Conservation (phyloP, 1,140 invertebrate genomes). For the Pemphigus obesinymphae region DNA sequence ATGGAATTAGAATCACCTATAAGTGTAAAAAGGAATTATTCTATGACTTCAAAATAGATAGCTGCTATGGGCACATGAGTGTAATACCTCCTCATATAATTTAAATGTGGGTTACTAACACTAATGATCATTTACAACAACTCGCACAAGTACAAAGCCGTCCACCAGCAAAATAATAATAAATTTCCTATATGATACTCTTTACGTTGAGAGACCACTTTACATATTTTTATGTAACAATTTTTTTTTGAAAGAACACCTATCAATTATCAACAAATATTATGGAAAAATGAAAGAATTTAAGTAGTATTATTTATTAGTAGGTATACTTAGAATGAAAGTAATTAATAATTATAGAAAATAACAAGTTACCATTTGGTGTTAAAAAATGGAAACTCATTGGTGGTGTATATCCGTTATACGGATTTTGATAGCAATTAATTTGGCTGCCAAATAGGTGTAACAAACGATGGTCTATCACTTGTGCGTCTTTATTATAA, state of each 20-base stretch:
- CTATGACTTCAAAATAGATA: too few relatives aligned
- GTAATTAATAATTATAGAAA: slow-evolving; percentile 22
- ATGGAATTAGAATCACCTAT: too few relatives aligned
- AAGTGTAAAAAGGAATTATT: too few relatives aligned
- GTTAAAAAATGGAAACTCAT: slow-evolving; percentile 40
- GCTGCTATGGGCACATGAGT: too few relatives aligned
- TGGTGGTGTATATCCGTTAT: slow-evolving; percentile 30
- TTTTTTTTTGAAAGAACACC: background rate
- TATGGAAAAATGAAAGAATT: background rate
- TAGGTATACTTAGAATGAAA: background rate
- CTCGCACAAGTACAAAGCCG: too few relatives aligned
- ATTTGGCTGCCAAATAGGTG: slow-evolving; percentile 29
- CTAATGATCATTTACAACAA: too few relatives aligned
- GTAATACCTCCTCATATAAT: too few relatives aligned
- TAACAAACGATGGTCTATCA: slow-evolving; percentile 34
- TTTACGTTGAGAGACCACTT: too few relatives aligned
- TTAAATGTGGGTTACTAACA: too few relatives aligned
- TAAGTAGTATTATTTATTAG: background rate
- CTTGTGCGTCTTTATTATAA: slow-evolving; percentile 26
- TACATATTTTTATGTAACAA: too few relatives aligned
- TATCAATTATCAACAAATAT: background rate
- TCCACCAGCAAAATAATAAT: too few relatives aligned
- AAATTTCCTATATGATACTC: too few relatives aligned
- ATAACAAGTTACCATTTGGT: slow-evolving; percentile 40
- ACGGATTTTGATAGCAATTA: slow-evolving; percentile 40